These are phyloP conservation scores for Mesorhabditis sp. DNA, from an alignment of 2,888 invertebrate species.

Conservation along the genomic window DNA sequence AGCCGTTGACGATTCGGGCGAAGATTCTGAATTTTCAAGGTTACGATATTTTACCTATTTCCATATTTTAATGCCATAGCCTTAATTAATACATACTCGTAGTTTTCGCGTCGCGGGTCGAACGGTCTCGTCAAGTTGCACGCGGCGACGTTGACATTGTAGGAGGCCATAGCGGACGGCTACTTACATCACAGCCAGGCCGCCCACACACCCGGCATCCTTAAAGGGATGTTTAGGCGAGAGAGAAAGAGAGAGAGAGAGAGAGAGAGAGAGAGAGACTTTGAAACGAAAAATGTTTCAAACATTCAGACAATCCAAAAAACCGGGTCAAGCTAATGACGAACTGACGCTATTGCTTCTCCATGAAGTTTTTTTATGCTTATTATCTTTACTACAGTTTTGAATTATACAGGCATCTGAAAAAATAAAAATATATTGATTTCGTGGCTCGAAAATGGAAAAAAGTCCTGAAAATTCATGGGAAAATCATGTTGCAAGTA, in stretches of 20 bases:
- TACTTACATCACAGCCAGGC: not conserved
- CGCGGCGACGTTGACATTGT: not conserved
- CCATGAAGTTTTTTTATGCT: not conserved
- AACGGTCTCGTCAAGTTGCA: not conserved
- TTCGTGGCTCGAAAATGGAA: too few species aligned
- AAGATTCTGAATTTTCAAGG: constrained; percentile 21
- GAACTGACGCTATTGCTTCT: not conserved
- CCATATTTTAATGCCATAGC: too few species aligned
- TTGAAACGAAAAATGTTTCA: constrained; percentile 8
- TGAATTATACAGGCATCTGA: too few species aligned
- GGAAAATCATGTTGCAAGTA: too few species aligned
- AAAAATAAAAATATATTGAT: too few species aligned
- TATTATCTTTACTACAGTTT: too few species aligned
- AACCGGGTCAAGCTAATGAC: not conserved
- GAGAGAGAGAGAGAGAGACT: constrained; percentile 1
- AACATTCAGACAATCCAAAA: not conserved
- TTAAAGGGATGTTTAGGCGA: not conserved
- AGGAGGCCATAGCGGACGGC: not conserved
- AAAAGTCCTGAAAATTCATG: too few species aligned
- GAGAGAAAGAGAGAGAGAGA: constrained; percentile 8
- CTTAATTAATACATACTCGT: not conserved
- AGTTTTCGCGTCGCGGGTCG: not conserved
- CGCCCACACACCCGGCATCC: not conserved
- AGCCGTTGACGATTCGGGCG: constrained; percentile 41
- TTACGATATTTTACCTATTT: too few species aligned